Evolutionary conservation across 30 jellyfish, hydroid and myxozoan species (phyloP).

Genomic region (Aurelia coerulea): DNA sequence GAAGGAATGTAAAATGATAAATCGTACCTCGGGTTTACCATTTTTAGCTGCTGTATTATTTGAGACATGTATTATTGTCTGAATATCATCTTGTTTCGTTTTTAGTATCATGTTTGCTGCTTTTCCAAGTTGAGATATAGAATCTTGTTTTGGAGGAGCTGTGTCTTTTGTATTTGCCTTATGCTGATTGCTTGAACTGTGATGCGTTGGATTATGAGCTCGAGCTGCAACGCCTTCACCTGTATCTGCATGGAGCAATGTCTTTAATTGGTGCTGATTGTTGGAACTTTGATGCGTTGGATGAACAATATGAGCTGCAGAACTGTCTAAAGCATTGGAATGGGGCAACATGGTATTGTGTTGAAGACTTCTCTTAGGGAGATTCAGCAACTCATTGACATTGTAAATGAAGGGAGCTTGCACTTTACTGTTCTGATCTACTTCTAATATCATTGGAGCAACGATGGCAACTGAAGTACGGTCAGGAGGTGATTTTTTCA

Average conservation of each 20-base stretch:
- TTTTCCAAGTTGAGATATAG: conserved; percentile 66
- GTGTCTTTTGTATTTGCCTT: neutral
- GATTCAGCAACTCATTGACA: conserved; percentile 50
- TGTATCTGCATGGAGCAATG: neutral
- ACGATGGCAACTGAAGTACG: conserved; percentile 54
- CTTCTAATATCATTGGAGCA: conserved; percentile 63
- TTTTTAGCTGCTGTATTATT: no score
- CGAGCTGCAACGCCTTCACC: neutral
- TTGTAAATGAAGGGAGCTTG: conserved; percentile 50
- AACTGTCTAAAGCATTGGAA: neutral
- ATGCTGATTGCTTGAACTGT: neutral
- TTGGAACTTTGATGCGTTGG: neutral
- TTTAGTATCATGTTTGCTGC: conserved; percentile 65
- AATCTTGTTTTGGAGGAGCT: conserved; percentile 6
- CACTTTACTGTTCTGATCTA: conserved; percentile 45
- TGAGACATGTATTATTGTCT: no score
- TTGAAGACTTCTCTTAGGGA: conserved; percentile 12
- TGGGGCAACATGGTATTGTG: neutral
- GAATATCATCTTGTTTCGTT: neutral
- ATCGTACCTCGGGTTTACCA: no score
- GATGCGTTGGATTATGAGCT: neutral
- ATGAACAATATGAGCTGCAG: neutral
- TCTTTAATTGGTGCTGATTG: neutral
- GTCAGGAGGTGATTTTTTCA: conserved; percentile 12
- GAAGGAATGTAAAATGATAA: no score